Evolutionary conservation across 2,888 invertebrate species (phyloP).

Genomic region (Lysandra coridon): DNA sequence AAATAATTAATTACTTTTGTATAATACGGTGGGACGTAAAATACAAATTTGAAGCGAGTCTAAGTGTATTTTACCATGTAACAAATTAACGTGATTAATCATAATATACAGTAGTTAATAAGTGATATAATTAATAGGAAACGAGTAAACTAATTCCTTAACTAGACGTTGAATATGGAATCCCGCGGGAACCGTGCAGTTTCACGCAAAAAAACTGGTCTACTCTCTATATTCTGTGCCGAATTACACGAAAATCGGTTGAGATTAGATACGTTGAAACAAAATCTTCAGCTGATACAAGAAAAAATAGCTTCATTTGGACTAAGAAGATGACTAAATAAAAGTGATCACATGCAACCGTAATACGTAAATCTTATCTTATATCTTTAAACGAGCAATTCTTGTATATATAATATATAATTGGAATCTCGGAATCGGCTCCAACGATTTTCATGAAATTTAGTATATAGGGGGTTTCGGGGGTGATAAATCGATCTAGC

Average conservation of each 20-base stretch:
- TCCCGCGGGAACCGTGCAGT: background rate
- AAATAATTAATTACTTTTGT: conserved; percentile 15
- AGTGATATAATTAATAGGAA: background rate
- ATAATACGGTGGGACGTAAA: background rate
- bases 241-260: background rate
- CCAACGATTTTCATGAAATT: too few species aligned
- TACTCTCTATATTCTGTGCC: background rate
- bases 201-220: background rate
- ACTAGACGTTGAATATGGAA: background rate
- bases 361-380: background rate
- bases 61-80: background rate
- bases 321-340: background rate
- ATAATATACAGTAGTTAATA: background rate
- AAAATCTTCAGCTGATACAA: background rate
- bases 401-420: too few species aligned
- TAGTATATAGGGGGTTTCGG: too few species aligned
- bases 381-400: too few species aligned
- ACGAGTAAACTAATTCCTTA: background rate
- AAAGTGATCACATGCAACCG: background rate
- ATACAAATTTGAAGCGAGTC: background rate
- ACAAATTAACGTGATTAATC: background rate
- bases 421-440: too few species aligned
- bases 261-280: background rate
- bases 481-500: too few species aligned
- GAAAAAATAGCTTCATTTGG: too few species aligned